Evolutionary conservation across 2,113 vertebrate species (phyloP).

Genomic region (Benitochromis conjunctus): DNA sequence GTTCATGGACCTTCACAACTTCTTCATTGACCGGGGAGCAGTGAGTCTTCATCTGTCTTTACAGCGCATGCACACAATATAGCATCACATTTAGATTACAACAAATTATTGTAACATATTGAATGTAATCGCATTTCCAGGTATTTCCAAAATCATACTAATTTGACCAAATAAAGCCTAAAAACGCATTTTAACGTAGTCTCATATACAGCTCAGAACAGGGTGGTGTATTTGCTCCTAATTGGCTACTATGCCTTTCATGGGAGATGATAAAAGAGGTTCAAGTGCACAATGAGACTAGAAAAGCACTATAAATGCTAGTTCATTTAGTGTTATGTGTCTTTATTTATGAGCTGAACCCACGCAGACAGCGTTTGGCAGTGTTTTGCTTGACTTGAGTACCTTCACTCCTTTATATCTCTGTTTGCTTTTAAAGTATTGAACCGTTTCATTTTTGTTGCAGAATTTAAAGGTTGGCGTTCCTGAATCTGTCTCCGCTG

Average conservation of each 20-base stretch:
- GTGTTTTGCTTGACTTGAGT: not conserved
- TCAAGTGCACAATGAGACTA: not conserved
- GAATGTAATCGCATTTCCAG: not conserved
- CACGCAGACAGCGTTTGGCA: not conserved
- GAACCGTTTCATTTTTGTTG: not conserved
- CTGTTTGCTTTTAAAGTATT: not conserved
- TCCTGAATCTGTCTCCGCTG: slow-evolving; percentile 87
- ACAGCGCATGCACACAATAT: not conserved
- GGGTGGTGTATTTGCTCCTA: not conserved
- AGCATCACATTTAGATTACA: not conserved
- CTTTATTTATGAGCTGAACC: not conserved
- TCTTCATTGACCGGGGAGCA: slow-evolving; percentile 89
- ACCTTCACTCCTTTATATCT: not conserved
- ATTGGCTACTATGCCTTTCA: not conserved
- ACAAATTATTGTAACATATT: not conserved
- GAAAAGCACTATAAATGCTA: not conserved
- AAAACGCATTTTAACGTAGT: not conserved
- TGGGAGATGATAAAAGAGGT: not conserved
- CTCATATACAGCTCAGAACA: not conserved
- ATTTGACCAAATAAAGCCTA: not conserved
- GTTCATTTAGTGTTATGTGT: not conserved
- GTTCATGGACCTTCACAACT: slow-evolving; percentile 88
- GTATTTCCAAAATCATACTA: not conserved
- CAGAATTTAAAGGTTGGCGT: slow-evolving; percentile 93
- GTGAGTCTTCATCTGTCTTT: slow-evolving; percentile 71